Conservation (phyloP, 2,888 invertebrate genomes). For the Linnaemya tessellans region DNA sequence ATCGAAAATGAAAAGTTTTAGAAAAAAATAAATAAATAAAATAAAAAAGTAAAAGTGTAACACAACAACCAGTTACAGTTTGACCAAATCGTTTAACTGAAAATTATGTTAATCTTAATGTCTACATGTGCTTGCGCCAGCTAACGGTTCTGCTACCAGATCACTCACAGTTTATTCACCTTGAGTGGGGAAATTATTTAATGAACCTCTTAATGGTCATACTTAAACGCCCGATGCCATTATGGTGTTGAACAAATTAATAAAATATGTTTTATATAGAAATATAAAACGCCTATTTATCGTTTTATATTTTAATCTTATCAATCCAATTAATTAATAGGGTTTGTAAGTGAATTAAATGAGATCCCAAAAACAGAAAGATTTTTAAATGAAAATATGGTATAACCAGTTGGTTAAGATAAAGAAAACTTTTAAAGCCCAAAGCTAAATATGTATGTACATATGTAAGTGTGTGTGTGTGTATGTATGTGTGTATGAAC, state of each 20-base stretch:
- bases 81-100: not conserved
- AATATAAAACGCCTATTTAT: not conserved
- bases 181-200: not conserved
- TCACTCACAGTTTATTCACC: conserved; percentile 43
- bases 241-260: conserved; percentile 5
- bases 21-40: conserved; percentile 14
- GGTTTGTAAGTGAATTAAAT: conserved; percentile 63
- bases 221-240: not conserved
- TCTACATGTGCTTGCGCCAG: not conserved
- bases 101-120: conserved; percentile 21
- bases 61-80: conserved; percentile 25
- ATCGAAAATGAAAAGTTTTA: conserved; percentile 12
- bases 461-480: too few species aligned
- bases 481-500: too few species aligned
- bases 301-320: not conserved
- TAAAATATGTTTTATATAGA: not conserved
- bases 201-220: not conserved
- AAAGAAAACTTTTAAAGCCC: not conserved
- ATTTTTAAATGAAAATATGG: not conserved
- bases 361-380: not conserved
- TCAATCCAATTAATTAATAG: conserved; percentile 56
- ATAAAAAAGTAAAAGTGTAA: conserved; percentile 45
- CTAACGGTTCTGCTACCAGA: not conserved
- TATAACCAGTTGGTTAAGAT: not conserved
- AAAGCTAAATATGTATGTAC: not conserved